A percentile compares a stretch with the other conserved stretches of the same genome.
These are phyloP conservation scores for Petrophora chlorosata DNA, from an alignment of 2,888 invertebrate genomes.

Conservation along the genomic window DNA sequence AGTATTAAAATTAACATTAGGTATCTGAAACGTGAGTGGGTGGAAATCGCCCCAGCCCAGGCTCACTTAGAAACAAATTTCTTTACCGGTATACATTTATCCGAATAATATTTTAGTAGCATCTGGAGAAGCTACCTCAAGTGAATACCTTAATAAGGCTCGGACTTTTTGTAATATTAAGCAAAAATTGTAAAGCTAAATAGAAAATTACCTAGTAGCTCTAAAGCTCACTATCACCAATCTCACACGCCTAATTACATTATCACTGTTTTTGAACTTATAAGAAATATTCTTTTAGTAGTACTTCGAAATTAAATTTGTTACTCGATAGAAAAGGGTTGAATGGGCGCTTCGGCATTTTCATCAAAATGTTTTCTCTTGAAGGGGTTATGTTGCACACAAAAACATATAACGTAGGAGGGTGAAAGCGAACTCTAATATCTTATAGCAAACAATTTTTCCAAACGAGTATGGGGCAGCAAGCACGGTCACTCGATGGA, in stretches of 20 bases:
- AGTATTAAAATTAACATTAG: slow-evolving; percentile 22
- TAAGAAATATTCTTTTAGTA: too few species aligned
- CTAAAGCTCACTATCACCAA: neutral
- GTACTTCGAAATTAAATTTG: neutral
- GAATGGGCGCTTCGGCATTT: neutral
- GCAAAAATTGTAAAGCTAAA: neutral
- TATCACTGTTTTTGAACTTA: too few species aligned
- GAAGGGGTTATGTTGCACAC: slow-evolving; percentile 2
- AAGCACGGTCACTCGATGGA: slow-evolving; percentile 31
- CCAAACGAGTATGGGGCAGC: slow-evolving; percentile 13
- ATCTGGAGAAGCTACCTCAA: neutral
- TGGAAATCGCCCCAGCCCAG: slow-evolving; percentile 7
- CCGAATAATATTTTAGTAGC: slow-evolving; percentile 15
- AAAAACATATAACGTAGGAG: slow-evolving; percentile 16
- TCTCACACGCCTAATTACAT: too few species aligned
- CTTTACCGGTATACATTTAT: slow-evolving; percentile 19
- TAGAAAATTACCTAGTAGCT: too few species aligned
- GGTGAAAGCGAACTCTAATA: slow-evolving; percentile 17
- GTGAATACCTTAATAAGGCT: neutral
- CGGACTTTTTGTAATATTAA: too few species aligned
- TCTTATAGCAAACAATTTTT: slow-evolving; percentile 21
- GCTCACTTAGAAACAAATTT: slow-evolving; percentile 16
- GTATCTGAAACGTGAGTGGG: slow-evolving; percentile 4
- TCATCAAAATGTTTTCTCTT: slow-evolving; percentile 6
- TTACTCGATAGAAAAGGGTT: neutral